These are phyloP conservation scores for Panurus biarmicus DNA, from an alignment of 2,113 vertebrate genomes.

Conservation along the genomic window DNA sequence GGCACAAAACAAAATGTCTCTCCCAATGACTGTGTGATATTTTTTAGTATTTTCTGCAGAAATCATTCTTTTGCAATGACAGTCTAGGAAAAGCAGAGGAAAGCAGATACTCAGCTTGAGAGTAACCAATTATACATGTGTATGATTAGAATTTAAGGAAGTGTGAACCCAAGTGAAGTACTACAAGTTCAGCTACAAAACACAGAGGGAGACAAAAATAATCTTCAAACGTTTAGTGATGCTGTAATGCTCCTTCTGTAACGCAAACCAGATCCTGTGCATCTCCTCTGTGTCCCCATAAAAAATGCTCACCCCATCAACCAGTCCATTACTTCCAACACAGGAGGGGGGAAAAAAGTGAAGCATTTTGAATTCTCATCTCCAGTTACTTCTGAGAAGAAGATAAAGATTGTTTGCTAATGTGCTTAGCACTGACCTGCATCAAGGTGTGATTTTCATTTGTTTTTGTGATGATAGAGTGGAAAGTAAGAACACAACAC, in stretches of 20 bases:
- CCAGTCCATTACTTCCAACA: not conserved
- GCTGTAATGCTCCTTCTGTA: not conserved
- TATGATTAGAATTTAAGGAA: not conserved
- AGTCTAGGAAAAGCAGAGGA: not conserved
- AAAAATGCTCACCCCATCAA: not conserved
- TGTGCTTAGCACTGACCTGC: not conserved
- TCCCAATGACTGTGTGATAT: not conserved
- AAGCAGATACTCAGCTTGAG: not conserved
- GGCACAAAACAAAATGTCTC: not conserved
- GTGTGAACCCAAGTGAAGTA: not conserved
- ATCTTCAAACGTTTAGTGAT: not conserved
- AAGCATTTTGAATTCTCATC: not conserved
- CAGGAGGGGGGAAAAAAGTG: not conserved
- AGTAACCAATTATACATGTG: rapidly evolving
- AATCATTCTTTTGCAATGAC: not conserved
- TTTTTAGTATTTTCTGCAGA: not conserved
- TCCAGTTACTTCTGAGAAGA: not conserved
- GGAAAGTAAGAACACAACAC: not conserved
- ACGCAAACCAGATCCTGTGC: not conserved
- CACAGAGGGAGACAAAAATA: not conserved
- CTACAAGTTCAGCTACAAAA: not conserved
- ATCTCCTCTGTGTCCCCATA: not conserved
- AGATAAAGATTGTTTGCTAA: not conserved
- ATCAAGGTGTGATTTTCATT: not conserved
- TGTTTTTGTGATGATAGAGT: not conserved